Evolutionary conservation across 2,888 invertebrate species (phyloP).

Genomic region (Eupithecia pulchellata): DNA sequence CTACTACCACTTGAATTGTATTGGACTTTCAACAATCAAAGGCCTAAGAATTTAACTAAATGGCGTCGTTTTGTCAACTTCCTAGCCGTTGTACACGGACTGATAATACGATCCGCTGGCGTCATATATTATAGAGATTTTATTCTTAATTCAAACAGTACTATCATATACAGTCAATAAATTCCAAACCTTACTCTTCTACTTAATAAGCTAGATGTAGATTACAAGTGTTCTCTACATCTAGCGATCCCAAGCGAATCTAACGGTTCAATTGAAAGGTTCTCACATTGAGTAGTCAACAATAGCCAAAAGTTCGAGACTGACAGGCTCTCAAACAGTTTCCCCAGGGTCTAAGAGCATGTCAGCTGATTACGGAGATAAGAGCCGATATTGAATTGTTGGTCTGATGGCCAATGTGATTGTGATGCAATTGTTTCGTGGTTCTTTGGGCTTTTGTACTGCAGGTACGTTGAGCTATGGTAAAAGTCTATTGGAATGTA

Average conservation of each 20-base stretch:
- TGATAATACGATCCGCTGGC: too few relatives aligned
- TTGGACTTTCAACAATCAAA: too few relatives aligned
- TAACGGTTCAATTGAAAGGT: background rate
- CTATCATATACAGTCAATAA: background rate
- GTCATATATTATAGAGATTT: background rate
- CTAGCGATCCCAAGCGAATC: background rate
- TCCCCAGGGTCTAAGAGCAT: constrained; percentile 22
- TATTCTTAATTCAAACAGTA: too few relatives aligned
- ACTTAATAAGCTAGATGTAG: background rate
- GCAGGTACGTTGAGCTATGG: background rate
- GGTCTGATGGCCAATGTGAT: constrained; percentile 25
- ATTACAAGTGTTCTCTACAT: background rate
- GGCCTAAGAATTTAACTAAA: too few relatives aligned
- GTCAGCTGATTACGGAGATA: constrained; percentile 28
- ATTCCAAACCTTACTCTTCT: background rate
- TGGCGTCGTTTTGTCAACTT: too few relatives aligned
- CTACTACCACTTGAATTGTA: too few relatives aligned
- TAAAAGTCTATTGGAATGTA: background rate
- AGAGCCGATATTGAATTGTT: constrained; percentile 27
- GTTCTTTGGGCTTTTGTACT: background rate
- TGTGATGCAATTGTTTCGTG: constrained; percentile 15
- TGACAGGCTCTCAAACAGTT: constrained; percentile 20
- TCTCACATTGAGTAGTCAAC: constrained; percentile 23
- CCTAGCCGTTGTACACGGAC: too few relatives aligned
- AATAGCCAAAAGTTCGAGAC: constrained; percentile 34